Base-by-base conservation (phyloP, 1,140 invertebrate species). In the Drosophila ficusphila region DNA sequence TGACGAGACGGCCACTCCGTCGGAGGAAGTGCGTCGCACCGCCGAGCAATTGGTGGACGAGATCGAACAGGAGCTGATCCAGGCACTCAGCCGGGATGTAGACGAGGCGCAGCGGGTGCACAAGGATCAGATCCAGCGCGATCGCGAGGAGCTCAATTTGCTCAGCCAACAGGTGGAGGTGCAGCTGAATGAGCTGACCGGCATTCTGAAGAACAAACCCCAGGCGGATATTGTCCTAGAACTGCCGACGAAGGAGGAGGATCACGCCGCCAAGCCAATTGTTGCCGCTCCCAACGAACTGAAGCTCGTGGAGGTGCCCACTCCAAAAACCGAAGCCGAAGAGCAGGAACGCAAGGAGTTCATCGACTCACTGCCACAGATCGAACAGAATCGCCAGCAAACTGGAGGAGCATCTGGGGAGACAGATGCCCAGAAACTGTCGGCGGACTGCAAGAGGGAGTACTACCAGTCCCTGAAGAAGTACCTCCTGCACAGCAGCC, bases 391-490 rank as follows among this genome's bases (percentile, higher is more conserved):
- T 58, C 76, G 67, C 11, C 44, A 76, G 9, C 60, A 33, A 9
- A 19, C n/a, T 2, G 58, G n/a, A 0, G 19, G 21, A 16, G 41
- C 34, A 16, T 38, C 62, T 0, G 48, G 53, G 14, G 85, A 90
- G 33, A 75, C 79, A 4, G 90, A 91, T 52, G 81, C 82, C 29
- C 69, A 82, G 38, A 75, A 71, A 33, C 71, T 91, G n/a, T 90
- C 89, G 7, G 86, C 81, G 5, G 88, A 90, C 57, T 91, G 90
- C 46, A 91, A 91, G 62, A 76, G 89, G 5, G 90, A 91, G 51
- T 91, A 90, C 53, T 91, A 91, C 52, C 90, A 91, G 49, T 91
- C 89, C n/a, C 67, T 91, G 11, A 88, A 90, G 64, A 90, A 91
- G 56, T 91, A 91, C 68, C 58, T 90, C 23, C 54, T 90, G 44